Evolutionary conservation across 1,140 invertebrate genomes (phyloP).

Genomic region (Mylabris phalerata): DNA sequence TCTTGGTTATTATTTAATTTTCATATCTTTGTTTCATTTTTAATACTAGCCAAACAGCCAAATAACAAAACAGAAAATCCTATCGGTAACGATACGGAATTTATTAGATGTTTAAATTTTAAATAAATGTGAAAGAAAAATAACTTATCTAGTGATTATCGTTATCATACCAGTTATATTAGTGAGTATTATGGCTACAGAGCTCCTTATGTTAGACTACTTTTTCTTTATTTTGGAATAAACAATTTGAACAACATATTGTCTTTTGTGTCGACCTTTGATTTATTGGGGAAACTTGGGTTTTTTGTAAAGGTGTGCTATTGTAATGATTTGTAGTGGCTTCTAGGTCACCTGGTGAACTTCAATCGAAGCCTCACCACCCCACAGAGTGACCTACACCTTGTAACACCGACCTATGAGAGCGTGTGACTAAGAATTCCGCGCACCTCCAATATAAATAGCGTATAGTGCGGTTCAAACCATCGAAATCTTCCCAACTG

Average conservation of each 20-base stretch:
- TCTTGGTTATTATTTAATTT: constrained; percentile 2
- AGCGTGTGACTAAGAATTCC: constrained; percentile 18
- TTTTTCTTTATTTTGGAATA: constrained; percentile 14
- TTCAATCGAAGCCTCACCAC: neutral
- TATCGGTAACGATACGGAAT: constrained; percentile 32
- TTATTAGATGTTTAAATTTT: constrained; percentile 39
- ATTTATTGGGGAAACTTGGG: too few species aligned
- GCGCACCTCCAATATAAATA: constrained; percentile 25
- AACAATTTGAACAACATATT: constrained; percentile 7
- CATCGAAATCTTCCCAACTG: neutral
- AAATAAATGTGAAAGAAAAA: constrained; percentile 39
- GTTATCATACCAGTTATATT: constrained; percentile 7
- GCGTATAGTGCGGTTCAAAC: constrained; percentile 5
- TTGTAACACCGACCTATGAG: too few species aligned
- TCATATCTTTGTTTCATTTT: neutral
- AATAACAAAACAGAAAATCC: constrained; percentile 7
- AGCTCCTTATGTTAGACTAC: constrained; percentile 4
- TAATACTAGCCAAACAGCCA: neutral
- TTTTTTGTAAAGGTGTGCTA: too few species aligned
- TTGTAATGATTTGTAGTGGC: too few species aligned
- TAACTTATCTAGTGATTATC: constrained; percentile 13
- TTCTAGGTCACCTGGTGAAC: neutral
- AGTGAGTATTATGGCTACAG: constrained; percentile 4
- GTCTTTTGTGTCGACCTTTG: neutral
- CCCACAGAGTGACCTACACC: constrained; percentile 17